phyloP scores from a whole-genome alignment of 2,113 vertebrate species.

The Poicephalus meyeri region DNA sequence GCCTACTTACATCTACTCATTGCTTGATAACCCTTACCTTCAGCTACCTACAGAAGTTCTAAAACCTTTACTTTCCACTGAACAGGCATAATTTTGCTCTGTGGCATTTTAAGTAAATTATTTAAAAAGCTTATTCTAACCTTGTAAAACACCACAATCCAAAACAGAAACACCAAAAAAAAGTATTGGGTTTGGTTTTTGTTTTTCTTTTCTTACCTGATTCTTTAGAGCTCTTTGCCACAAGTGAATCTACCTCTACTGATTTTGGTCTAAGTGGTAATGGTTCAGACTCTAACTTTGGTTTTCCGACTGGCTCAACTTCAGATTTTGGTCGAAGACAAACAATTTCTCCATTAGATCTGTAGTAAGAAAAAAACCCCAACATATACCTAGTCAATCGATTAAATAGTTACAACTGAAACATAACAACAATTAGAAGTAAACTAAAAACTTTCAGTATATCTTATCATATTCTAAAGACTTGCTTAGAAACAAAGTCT shows the following conservation, averaged over 20 bases:
- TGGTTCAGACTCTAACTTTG: conserved; percentile 78
- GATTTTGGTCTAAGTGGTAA: conserved; percentile 85
- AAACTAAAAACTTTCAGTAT: not conserved
- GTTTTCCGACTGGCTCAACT: conserved; percentile 78
- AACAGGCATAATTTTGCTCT: not conserved
- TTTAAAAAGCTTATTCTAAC: not conserved
- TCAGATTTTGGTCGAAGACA: conserved; percentile 85
- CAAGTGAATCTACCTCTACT: conserved; percentile 75
- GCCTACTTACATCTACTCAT: not conserved
- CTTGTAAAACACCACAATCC: not conserved
- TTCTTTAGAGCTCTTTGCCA: conserved; percentile 73
- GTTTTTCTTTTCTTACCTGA: conserved; percentile 63
- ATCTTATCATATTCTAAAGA: not conserved
- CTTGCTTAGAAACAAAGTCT: not conserved
- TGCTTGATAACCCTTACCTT: not conserved
- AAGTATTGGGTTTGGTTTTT: not conserved
- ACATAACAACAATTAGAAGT: not conserved
- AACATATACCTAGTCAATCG: not conserved
- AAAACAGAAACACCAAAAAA: not conserved
- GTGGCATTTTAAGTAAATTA: not conserved
- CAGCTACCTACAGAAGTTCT: not conserved
- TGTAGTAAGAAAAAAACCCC: conserved; percentile 38
- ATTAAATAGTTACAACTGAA: not conserved
- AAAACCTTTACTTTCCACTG: not conserved
- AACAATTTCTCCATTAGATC: conserved; percentile 91